A percentile compares a stretch with the other conserved stretches of the same genome.
Conservation (phyloP, 2,888 invertebrate species). For the Hypomecis atomaria region DNA sequence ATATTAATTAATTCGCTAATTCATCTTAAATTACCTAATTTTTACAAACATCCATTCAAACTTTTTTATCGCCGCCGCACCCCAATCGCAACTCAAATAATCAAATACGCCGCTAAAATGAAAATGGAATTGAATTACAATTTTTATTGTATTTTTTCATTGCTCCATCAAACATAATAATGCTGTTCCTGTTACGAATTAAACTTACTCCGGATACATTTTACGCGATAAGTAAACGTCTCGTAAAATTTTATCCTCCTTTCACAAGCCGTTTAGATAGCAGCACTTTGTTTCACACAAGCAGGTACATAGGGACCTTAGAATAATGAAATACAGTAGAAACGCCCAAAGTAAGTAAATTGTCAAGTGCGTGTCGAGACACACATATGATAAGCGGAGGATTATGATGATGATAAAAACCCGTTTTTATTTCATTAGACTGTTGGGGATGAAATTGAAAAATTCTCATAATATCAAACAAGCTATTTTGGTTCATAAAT, state of each 20-base stretch:
- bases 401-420: no score
- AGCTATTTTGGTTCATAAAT: no score
- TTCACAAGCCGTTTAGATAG: conserved; percentile 16
- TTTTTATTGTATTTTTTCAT: conserved; percentile 17
- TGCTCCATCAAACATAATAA: conserved; percentile 16
- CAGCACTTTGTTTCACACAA: conserved; percentile 16
- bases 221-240: conserved; percentile 27
- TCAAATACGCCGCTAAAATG: conserved; percentile 1
- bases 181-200: conserved; percentile 15
- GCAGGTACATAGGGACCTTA: neutral
- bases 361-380: no score
- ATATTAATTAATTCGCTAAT: no score
- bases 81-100: conserved; percentile 9
- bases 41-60: neutral
- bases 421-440: no score
- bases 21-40: no score
- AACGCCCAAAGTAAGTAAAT: no score
- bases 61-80: neutral
- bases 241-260: conserved; percentile 25
- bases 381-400: no score
- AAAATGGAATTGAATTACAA: conserved; percentile 16
- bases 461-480: no score
- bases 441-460: no score
- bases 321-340: no score
- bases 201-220: conserved; percentile 23